phyloP scores from a whole-genome alignment of 2,888 invertebrate species.

The Apamea anceps region DNA sequence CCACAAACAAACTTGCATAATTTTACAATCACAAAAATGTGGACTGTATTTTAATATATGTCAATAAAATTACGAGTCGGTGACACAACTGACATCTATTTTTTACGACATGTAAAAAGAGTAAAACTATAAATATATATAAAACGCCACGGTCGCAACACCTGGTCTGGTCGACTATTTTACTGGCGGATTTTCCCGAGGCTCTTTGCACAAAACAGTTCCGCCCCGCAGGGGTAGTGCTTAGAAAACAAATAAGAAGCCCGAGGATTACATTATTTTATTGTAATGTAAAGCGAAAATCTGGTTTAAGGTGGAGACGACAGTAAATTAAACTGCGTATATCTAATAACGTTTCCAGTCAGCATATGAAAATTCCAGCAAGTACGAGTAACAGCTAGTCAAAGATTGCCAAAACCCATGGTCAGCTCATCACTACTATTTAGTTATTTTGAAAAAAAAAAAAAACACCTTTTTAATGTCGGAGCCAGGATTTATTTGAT shows the following conservation, averaged over 20 bases:
- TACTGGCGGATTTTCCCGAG: conserved; percentile 5
- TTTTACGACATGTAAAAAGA: too few species aligned
- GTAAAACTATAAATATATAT: too few species aligned
- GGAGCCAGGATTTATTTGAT: neutral
- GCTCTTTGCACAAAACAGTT: neutral
- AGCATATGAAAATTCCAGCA: too few species aligned
- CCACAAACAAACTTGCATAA: neutral
- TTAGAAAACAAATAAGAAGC: conserved; percentile 3
- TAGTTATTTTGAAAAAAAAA: neutral
- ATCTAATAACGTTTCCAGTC: neutral
- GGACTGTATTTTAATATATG: too few species aligned
- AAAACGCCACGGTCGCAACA: too few species aligned
- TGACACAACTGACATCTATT: too few species aligned
- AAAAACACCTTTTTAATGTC: neutral
- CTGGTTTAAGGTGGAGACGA: neutral
- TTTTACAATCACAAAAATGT: neutral
- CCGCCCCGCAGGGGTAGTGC: neutral
- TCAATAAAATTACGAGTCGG: too few species aligned
- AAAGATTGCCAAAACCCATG: too few species aligned
- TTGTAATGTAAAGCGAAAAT: too few species aligned
- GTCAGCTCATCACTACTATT: neutral
- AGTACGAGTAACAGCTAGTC: neutral
- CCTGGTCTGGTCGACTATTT: neutral
- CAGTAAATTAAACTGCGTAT: neutral
- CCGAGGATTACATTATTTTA: neutral